Evolutionary conservation across 2,113 vertebrate species (phyloP).

Genomic region (Numenius arquata): DNA sequence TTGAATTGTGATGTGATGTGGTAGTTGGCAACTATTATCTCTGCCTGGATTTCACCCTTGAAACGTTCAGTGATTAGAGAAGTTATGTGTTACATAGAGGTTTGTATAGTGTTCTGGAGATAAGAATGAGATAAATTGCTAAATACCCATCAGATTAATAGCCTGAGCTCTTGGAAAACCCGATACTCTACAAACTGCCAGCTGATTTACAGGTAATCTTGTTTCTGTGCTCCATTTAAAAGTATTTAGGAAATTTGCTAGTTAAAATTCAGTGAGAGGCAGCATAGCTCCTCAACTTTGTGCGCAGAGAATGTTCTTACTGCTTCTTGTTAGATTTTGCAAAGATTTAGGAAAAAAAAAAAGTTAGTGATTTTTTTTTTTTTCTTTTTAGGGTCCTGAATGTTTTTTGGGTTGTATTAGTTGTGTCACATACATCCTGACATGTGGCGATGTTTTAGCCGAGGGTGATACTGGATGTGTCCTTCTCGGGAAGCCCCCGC

Average conservation of each 20-base stretch:
- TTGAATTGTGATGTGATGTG: background rate
- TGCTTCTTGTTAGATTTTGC: background rate
- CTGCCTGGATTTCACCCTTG: background rate
- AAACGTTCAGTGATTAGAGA: background rate
- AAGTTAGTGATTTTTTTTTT: background rate
- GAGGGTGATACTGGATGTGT: background rate
- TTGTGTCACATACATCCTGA: background rate
- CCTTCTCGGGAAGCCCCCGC: background rate
- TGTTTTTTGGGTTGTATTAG: background rate
- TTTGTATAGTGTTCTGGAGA: background rate
- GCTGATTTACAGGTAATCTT: background rate
- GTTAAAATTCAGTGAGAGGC: background rate
- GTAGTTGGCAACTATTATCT: background rate
- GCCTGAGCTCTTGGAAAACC: background rate
- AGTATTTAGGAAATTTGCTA: background rate
- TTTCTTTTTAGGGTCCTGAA: background rate
- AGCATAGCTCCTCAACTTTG: background rate
- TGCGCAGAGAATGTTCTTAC: background rate
- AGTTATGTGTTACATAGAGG: background rate
- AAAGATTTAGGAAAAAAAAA: background rate
- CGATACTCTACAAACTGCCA: background rate
- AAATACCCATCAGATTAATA: background rate
- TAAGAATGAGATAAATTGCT: constrained; percentile 3
- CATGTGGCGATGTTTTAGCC: background rate
- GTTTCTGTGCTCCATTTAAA: background rate